Evolutionary conservation across 2,113 vertebrate genomes (phyloP).

Genomic region (Melanotaenia duboulayi): DNA sequence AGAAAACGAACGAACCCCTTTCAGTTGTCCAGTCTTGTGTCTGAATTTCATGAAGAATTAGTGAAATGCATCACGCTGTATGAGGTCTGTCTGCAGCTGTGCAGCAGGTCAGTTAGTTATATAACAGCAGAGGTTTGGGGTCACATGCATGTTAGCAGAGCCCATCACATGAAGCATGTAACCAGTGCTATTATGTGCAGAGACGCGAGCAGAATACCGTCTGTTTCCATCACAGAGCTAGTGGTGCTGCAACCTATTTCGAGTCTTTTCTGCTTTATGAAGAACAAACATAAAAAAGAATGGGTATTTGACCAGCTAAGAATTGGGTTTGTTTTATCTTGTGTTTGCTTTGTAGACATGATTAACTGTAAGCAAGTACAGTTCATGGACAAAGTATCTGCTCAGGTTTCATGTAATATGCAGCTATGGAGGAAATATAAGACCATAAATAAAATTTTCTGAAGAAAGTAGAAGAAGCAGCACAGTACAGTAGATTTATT

Average conservation of each 20-base stretch:
- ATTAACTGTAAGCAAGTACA: background rate
- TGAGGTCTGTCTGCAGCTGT: background rate
- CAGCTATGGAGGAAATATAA: background rate
- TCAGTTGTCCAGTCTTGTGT: background rate
- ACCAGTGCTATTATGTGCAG: no score
- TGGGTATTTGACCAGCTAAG: background rate
- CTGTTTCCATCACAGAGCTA: no score
- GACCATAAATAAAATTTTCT: background rate
- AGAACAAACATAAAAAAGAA: background rate
- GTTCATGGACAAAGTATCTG: background rate
- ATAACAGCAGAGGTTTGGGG: no score
- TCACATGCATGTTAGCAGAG: no score
- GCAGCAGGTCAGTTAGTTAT: background rate
- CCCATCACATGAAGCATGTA: no score
- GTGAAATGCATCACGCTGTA: background rate
- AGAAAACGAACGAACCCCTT: background rate
- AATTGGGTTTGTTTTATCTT: background rate
- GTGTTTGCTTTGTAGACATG: background rate
- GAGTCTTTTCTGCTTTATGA: background rate
- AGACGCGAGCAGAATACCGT: no score
- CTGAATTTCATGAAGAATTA: background rate
- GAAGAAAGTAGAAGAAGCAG: background rate
- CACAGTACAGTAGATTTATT: no score
- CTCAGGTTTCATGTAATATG: background rate
- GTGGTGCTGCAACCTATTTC: no score